Base-by-base conservation (phyloP, 2,113 vertebrate genomes). In the Pterocles gutturalis region DNA sequence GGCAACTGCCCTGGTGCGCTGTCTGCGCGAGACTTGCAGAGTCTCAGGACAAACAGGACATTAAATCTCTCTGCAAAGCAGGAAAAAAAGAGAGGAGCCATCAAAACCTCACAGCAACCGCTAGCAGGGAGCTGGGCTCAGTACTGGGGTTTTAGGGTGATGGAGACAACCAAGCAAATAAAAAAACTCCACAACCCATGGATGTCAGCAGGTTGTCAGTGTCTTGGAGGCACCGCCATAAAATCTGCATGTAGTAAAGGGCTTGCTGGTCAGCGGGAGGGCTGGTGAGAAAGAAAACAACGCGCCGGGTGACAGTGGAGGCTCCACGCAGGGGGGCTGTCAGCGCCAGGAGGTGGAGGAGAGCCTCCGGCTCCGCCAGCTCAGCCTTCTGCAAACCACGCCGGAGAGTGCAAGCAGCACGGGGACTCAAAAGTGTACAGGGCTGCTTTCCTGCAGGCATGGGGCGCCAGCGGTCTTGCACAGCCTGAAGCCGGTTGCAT, bases 141-240 rank as follows among this genome's bases (percentile, higher is more conserved):
- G 16, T 5, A 55, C 25, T 70, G 69, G 76, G 17, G 5, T 55
- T 58, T 29, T 3, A 22, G 83, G 89, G 57, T 24, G 92, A 84
- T 16, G 45, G 77, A 90, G 46, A 45, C 61, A 85, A 87, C 14
- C 5, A 3, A 91, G 65, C 38, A 55, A 75, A 67, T 55, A 62
- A 64, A 6, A 45, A 60, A 51, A 11, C 0, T 7, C 57, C 73
- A 54, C 69, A 92, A 38, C 48, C 58, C 82, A 38, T 0, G 65
- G 76, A 78, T 94, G 90, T 92, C 96, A 97, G 83, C 93, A 43
- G 80, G 92, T 64, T 84, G 92, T 89, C 92, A 61, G 41, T 6
- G 53, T 61, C 90, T 89, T 10, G 1, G 73, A 69, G 89, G 89
- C 81, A 87, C 26, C 5, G 4, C 46, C 57, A 61, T 58, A 90